These are phyloP conservation scores for Acromyrmex charruanus DNA, from an alignment of 1,140 invertebrate genomes.

Conservation along the genomic window DNA sequence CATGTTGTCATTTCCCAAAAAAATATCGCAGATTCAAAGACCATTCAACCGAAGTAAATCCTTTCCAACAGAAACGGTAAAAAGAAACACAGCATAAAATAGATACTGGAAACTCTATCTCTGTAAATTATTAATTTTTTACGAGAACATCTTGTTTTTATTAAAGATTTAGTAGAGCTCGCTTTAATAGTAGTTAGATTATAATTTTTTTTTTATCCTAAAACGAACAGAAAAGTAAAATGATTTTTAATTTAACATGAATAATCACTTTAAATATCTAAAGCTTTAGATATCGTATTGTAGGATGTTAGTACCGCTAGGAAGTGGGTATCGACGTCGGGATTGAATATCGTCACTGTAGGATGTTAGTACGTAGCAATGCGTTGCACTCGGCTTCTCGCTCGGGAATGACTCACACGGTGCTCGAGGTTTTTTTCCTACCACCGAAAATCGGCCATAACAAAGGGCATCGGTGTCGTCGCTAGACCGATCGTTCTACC, in stretches of 20 bases:
- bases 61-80: not conserved
- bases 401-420: no score
- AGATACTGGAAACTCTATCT: not conserved
- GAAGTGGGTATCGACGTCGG: no score
- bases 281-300: not conserved
- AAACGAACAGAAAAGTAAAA: not conserved
- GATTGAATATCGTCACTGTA: no score
- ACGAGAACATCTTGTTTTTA: not conserved
- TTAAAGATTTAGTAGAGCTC: not conserved
- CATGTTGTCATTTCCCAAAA: not conserved
- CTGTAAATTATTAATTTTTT: not conserved
- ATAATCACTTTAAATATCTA: slow-evolving; percentile 6
- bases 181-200: not conserved
- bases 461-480: no score
- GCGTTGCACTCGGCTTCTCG: no score
- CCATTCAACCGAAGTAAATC: not conserved
- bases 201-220: not conserved
- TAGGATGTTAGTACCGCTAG: no score
- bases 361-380: no score
- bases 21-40: not conserved
- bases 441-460: no score
- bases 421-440: no score
- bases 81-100: not conserved
- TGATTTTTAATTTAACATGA: not conserved
- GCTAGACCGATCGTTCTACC: no score